Base-by-base conservation (phyloP, 2,113 vertebrate genomes). In the Malaclemys terrapin region DNA sequence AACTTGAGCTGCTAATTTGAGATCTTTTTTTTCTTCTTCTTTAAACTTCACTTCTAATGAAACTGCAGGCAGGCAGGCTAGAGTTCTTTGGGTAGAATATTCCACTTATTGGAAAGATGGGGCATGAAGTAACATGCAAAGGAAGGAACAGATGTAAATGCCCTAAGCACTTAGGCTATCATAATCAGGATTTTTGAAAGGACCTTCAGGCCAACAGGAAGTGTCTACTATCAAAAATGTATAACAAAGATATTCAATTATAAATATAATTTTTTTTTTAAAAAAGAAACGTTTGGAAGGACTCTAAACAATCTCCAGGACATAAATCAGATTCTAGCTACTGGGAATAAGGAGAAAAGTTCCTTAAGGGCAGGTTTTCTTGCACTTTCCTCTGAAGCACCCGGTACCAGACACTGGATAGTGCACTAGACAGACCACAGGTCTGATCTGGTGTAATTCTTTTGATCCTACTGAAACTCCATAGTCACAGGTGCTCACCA, bases 321-420 rank as follows among this genome's bases (percentile, higher is more conserved):
- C 1, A 10, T 0, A 0, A 27, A 79, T 3, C 17, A 56, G 22
- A 56, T 89, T 78, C 22, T 24, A 49, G 1, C 17, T 27, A 38
- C 54, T 24, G 54, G 22, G 22, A 56, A 56, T 56, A 90, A 83
- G 42, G 57, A 22, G 75, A 10, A 5, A 24, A 85, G 8, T 88
- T 72, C 54, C 89, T 53, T 52, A 8, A 57, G 45, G 22, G 79
- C 27, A 49, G 62, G 17, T 2, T 27, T 87, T 86, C 81, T 50
- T 82, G 53, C 27, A 72, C 50, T 35, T 56, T 53, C 5, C 14
- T 13, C 0, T 3, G 72, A 75, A 87, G 53, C 6, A 22, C 24
- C 54, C 22, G 8, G 22, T 56, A 56, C 54, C 54, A 56, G 54
- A 24, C 54, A 54, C 20, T 54, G 54, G 54, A 54, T 9, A 54